Conservation (phyloP, 1,140 invertebrate genomes). For the Eriosoma lanigerum region DNA sequence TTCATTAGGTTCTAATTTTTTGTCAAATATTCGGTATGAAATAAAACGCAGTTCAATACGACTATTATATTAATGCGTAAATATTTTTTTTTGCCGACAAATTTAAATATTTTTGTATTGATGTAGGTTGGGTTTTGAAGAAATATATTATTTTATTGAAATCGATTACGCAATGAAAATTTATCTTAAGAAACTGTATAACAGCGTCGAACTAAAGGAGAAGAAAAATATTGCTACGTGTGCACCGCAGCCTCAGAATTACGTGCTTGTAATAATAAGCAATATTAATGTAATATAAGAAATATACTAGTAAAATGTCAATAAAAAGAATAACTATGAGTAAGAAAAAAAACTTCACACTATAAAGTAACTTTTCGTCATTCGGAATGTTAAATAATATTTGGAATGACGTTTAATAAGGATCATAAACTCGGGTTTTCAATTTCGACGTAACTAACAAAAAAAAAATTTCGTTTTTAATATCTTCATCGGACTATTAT, state of each 20-base stretch:
- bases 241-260: neutral
- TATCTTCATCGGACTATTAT: neutral
- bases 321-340: neutral
- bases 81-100: no score
- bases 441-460: no score
- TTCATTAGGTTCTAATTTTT: no score
- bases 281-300: neutral
- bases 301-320: neutral
- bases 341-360: neutral
- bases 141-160: neutral
- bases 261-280: constrained; percentile 17
- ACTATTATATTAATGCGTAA: no score
- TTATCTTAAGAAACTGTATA: neutral
- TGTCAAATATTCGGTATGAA: no score
- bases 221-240: neutral
- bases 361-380: neutral
- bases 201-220: neutral
- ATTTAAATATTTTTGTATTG: neutral
- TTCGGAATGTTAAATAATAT: neutral
- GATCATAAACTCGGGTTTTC: neutral
- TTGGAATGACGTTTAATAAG: neutral
- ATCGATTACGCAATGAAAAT: neutral
- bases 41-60: no score
- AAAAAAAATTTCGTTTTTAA: neutral
- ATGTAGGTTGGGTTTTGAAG: neutral